These are phyloP conservation scores for Pantelozetes paolii DNA, from an alignment of 2,888 invertebrate species.

Conservation along the genomic window DNA sequence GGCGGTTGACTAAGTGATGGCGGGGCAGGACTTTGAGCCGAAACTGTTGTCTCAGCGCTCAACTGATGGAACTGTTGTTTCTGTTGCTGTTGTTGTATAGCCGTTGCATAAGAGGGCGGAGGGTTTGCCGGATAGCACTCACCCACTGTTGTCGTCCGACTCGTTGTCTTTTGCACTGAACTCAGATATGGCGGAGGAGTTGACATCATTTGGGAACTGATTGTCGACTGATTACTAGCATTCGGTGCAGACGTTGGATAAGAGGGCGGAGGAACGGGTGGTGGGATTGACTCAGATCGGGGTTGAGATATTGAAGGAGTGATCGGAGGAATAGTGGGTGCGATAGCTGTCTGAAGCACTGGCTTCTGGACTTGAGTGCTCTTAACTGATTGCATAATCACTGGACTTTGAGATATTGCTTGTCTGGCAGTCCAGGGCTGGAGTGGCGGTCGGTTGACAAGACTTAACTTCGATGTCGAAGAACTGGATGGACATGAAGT, in stretches of 20 bases:
- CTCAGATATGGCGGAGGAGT: constrained; percentile 21
- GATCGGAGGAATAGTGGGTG: constrained; percentile 70
- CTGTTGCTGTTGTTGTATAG: constrained; percentile 49
- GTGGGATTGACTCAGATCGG: constrained; percentile 36
- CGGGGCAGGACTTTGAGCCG: constrained; percentile 42
- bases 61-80: constrained; percentile 47
- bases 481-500: constrained; percentile 42
- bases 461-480: constrained; percentile 41
- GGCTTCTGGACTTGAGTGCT: constrained; percentile 92
- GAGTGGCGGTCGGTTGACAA: constrained; percentile 52
- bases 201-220: background rate
- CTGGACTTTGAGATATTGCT: constrained; percentile 82
- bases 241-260: constrained; percentile 70
- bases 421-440: constrained; percentile 81
- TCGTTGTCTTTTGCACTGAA: constrained; percentile 49
- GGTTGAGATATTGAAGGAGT: constrained; percentile 8
- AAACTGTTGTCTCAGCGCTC: constrained; percentile 30
- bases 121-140: constrained; percentile 37
- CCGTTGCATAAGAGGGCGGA: constrained; percentile 52
- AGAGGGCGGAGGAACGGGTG: constrained; percentile 55
- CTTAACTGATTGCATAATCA: constrained; percentile 94
- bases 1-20: constrained; percentile 45
- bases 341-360: constrained; percentile 86
- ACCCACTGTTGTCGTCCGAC: background rate
- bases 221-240: background rate